Base-by-base conservation (phyloP, 1,140 invertebrate species). In the Leptinotarsa texana region DNA sequence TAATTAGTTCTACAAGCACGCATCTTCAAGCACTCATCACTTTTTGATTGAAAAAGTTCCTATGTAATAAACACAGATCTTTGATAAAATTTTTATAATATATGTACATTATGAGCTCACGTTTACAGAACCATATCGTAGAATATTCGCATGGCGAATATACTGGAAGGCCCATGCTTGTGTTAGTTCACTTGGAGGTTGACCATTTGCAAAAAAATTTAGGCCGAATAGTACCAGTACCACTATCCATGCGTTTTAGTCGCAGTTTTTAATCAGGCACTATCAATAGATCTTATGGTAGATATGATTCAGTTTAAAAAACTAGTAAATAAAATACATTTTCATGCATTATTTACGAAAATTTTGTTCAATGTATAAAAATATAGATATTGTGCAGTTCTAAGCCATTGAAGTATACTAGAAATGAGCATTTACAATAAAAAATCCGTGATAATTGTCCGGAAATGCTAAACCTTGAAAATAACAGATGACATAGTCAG, bases 371-470 rank as follows among this genome's bases (percentile, higher is more conserved):
- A 81, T 83, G 82, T 85, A 85, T 84, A 85, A 85, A 85, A 84
- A 85, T 85, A 84, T 84, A 83, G 80, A 82, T 84, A 84, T 82
- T 84, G 82, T 84, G 84, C 82, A 82, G 79, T 81, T 83, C 80
- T 84, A 83, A 83, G 82, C 82, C 83, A 83, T 82, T 81, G 75
- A 80, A 78, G 79, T 81, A 81, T 82, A 80, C 79, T 81, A 80
- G 77, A 81, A 82, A 83, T 82, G 82, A 83, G 82, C 82, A 80
- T 81, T 82, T 76, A 78, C 72, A 76, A 73, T 68, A 67, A 71
- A 74, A 77, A 73, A 62, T 73, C 65, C 66, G 24, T 69, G 57
- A 75, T 72, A 70, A 73, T 77, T 63, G 72, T 79, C 77, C 70
- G 72, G 51, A 22, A 62, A 65, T 57, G 74, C 74, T 77, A 74